These are phyloP conservation scores for Mionectes macconnelli DNA, from an alignment of 2,113 vertebrate species.

Conservation along the genomic window DNA sequence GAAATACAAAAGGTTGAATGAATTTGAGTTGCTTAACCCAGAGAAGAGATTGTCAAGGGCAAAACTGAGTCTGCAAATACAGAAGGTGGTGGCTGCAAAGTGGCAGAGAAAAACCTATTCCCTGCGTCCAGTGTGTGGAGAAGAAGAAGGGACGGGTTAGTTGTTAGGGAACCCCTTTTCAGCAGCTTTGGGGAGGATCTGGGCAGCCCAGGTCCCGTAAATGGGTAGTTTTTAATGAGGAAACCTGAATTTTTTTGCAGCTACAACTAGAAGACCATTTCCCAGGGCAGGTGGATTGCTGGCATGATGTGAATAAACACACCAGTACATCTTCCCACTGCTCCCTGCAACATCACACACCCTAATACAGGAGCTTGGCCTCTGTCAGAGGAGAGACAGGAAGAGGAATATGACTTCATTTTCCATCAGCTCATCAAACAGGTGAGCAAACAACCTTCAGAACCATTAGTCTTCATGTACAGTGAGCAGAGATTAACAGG, in stretches of 20 bases:
- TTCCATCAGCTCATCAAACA: conserved; percentile 12
- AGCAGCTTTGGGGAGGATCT: background rate
- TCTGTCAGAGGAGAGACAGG: background rate
- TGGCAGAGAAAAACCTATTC: background rate
- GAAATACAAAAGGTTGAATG: background rate
- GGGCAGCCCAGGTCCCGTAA: background rate
- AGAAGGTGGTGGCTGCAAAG: background rate
- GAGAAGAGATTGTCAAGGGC: background rate
- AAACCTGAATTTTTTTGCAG: background rate
- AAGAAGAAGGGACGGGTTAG: background rate
- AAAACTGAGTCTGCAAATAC: background rate
- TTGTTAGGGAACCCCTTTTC: background rate
- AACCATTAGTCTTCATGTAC: background rate
- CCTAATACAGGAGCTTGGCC: background rate
- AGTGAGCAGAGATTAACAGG: background rate
- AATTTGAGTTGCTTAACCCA: conserved; percentile 11
- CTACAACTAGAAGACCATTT: background rate
- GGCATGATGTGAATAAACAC: background rate
- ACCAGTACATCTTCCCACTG: background rate
- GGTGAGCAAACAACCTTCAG: background rate
- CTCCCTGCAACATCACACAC: background rate
- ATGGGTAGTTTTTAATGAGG: background rate
- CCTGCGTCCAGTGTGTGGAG: background rate
- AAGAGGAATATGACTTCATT: background rate
- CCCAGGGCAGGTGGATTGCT: background rate